Evolutionary conservation across 2,888 invertebrate species (phyloP), one percentile per base, ranked within the genome.

Genomic region (Xanthia icteritia): DNA sequence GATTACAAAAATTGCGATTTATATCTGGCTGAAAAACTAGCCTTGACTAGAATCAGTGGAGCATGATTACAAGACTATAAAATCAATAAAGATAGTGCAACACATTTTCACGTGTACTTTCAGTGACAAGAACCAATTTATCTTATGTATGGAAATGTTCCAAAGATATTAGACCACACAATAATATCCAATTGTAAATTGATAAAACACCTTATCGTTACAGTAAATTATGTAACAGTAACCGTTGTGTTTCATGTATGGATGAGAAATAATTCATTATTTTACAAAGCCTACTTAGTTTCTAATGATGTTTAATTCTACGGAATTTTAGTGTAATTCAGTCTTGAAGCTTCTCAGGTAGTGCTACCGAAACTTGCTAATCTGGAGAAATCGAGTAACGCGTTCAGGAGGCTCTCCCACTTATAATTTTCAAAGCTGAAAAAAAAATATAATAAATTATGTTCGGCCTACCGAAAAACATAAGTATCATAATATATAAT

Each of bases 401-500:
- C 42, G 66, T 78, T 83, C 73, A 74, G 79, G 74, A 69, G 84
- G 82, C 80, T 77, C 79, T 75, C 72, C 66, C 42, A 17, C n/a
- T 70, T 42, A 31, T 9, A 13, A n/a, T 42, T 27, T 87, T 92
- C 85, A 92, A 80, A 92, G 78, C 92, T 92, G 91, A 67, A 92
- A 64, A 68, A 58, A 73, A 36, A 51, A 60, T 1, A 9, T 54
- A 4, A 54, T 67, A 56, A 39, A 56, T 27, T 42, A 27, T 23
- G 31, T 48, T 64, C 20, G 4, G 11, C 23, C 5, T 69, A 27
- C 6, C 5, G 20, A 79, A 31, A 66, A 67, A 11, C 20, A 20
- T 20, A 27, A 48, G 31, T 36, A 36, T 9, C 13, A 17, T 31
- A 6, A n/a, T 56, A 20, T 51, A 20, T 56, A 58, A 36, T 17